Evolutionary conservation across 2,797 vertebrate species (phyloP).

Genomic region (Centropyge bicolor): DNA sequence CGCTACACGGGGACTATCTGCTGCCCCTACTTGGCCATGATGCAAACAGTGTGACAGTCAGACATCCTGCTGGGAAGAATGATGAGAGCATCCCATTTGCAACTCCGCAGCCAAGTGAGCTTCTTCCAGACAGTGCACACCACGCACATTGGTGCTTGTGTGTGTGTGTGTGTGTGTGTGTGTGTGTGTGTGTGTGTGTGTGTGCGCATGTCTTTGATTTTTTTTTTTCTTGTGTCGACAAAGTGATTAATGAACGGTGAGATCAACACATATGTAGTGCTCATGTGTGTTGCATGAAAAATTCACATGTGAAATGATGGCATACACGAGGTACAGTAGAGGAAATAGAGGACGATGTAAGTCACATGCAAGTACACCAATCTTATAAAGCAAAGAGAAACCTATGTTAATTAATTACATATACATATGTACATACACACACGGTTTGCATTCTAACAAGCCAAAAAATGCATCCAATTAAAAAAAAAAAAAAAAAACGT

Average conservation of each 20-base stretch:
- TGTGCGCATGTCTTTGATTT: constrained; percentile 21
- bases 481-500: too few species aligned
- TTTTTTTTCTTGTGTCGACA: constrained; percentile 21
- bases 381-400: too few species aligned
- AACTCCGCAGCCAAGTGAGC: constrained; percentile 81
- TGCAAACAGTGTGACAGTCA: constrained; percentile 86
- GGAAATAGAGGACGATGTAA: constrained; percentile 1
- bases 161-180: constrained; percentile 21
- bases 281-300: constrained; percentile 23
- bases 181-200: constrained; percentile 25
- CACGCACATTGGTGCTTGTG: constrained; percentile 44
- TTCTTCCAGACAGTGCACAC: constrained; percentile 71
- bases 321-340: not conserved
- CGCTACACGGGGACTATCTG: constrained; percentile 61
- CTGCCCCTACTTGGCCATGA: constrained; percentile 71
- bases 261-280: constrained; percentile 39
- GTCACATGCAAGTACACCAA: not conserved
- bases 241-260: constrained; percentile 62
- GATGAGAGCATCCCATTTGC: constrained; percentile 87
- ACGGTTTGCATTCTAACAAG: constrained; percentile 19
- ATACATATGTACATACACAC: too few species aligned
- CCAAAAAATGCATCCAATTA: too few species aligned
- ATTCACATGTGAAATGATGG: constrained; percentile 13
- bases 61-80: constrained; percentile 84
- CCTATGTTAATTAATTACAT: too few species aligned